These are phyloP conservation scores for Crepidodera aurea DNA, from an alignment of 2,888 invertebrate genomes.

Conservation along the genomic window DNA sequence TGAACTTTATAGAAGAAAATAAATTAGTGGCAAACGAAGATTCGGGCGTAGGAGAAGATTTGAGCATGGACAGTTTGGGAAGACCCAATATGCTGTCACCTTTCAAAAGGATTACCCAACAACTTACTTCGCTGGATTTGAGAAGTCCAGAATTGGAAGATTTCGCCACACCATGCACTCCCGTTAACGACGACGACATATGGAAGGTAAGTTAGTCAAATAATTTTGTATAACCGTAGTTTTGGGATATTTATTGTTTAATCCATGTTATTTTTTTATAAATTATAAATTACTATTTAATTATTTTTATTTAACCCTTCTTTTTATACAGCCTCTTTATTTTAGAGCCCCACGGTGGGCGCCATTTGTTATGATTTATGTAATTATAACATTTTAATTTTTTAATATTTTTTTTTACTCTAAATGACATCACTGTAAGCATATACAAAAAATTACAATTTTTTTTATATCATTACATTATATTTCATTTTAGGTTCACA, in stretches of 20 bases:
- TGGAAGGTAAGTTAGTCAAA: constrained; percentile 62
- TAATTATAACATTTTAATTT: too few species aligned
- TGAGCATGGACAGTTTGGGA: constrained; percentile 51
- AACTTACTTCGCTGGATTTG: constrained; percentile 74
- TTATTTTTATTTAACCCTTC: too few species aligned
- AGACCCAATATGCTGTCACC: constrained; percentile 67
- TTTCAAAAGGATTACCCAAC: constrained; percentile 80
- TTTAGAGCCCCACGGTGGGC: too few species aligned
- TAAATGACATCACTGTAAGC: too few species aligned
- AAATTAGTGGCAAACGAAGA: constrained; percentile 64
- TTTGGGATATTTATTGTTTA: too few species aligned
- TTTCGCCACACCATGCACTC: constrained; percentile 73
- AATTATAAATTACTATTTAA: too few species aligned
- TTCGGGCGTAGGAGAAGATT: constrained; percentile 57
- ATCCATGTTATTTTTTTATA: too few species aligned
- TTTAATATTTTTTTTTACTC: too few species aligned
- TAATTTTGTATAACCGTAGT: not conserved
- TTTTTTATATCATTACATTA: too few species aligned
- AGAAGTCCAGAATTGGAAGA: constrained; percentile 78
- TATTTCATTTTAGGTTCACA: constrained; percentile 18
- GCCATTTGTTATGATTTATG: too few species aligned
- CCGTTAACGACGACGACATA: constrained; percentile 68
- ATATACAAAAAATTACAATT: too few species aligned
- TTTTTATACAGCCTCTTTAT: too few species aligned
- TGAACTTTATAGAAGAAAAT: constrained; percentile 83